Evolutionary conservation across 2,888 invertebrate species (phyloP).

Genomic region (Polydesmus complanatus): DNA sequence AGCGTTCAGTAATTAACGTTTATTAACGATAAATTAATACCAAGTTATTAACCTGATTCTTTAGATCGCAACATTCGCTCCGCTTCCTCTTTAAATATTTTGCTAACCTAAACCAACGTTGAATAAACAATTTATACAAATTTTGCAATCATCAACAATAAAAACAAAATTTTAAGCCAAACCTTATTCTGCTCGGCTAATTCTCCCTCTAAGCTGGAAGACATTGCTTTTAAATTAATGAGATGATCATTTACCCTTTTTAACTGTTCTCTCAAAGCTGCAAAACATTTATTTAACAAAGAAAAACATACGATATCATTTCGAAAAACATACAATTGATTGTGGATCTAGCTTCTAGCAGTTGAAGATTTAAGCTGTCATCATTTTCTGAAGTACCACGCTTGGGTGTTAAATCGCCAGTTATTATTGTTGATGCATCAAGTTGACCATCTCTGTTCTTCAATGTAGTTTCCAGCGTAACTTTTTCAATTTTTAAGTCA

Average conservation of each 20-base stretch:
- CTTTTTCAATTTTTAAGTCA: conserved; percentile 26
- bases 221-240: conserved; percentile 70
- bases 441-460: background rate
- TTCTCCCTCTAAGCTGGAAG: conserved; percentile 48
- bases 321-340: background rate
- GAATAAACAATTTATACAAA: background rate
- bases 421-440: conserved; percentile 14
- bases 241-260: conserved; percentile 57
- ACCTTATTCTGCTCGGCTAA: conserved; percentile 27
- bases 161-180: no score
- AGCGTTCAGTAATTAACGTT: background rate
- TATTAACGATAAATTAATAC: no score
- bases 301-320: background rate
- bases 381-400: background rate
- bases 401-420: conserved; percentile 21
- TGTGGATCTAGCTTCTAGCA: background rate
- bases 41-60: no score
- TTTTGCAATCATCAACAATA: no score
- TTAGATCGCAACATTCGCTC: conserved; percentile 31
- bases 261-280: conserved; percentile 53
- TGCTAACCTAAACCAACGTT: conserved; percentile 27
- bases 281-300: conserved; percentile 12
- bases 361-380: background rate
- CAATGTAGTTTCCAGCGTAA: conserved; percentile 21
- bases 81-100: conserved; percentile 44